phyloP scores from a whole-genome alignment of 2,888 invertebrate species.

The Himalopsyche anomala region DNA sequence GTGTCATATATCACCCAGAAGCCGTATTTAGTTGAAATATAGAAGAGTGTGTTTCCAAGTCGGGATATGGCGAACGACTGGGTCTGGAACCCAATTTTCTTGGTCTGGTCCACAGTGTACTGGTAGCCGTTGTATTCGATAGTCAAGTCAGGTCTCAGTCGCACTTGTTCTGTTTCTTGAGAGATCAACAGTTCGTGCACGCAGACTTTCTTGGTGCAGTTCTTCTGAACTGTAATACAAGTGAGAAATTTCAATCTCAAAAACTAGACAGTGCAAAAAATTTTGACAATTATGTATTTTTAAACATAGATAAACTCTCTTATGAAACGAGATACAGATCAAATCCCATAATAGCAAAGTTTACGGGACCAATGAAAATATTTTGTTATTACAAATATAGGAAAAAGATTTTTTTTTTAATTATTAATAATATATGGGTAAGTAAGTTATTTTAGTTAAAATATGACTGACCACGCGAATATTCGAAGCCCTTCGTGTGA shows the following conservation, averaged over 20 bases:
- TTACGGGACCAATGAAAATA: too few species aligned
- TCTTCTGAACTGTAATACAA: slow-evolving; percentile 78
- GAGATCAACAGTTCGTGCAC: slow-evolving; percentile 80
- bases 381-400: too few species aligned
- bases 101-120: slow-evolving; percentile 78
- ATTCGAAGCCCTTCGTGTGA: too few species aligned
- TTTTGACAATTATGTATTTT: too few species aligned
- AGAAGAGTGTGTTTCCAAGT: slow-evolving; percentile 82
- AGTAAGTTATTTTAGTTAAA: too few species aligned
- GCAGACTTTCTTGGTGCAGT: slow-evolving; percentile 80
- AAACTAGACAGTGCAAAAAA: background rate
- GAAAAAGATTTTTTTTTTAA: too few species aligned
- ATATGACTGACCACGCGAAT: too few species aligned
- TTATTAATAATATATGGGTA: too few species aligned
- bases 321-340: too few species aligned
- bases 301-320: too few species aligned
- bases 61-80: slow-evolving; percentile 82
- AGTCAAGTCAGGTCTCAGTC: slow-evolving; percentile 80
- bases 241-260: background rate
- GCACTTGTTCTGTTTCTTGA: slow-evolving; percentile 78
- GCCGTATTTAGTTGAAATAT: slow-evolving; percentile 83
- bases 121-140: slow-evolving; percentile 83
- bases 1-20: slow-evolving; percentile 85
- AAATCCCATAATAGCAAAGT: too few species aligned
- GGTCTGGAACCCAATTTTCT: slow-evolving; percentile 79